These are phyloP conservation scores for Dynastes hyllus DNA, from an alignment of 2,888 invertebrate species.

Conservation along the genomic window DNA sequence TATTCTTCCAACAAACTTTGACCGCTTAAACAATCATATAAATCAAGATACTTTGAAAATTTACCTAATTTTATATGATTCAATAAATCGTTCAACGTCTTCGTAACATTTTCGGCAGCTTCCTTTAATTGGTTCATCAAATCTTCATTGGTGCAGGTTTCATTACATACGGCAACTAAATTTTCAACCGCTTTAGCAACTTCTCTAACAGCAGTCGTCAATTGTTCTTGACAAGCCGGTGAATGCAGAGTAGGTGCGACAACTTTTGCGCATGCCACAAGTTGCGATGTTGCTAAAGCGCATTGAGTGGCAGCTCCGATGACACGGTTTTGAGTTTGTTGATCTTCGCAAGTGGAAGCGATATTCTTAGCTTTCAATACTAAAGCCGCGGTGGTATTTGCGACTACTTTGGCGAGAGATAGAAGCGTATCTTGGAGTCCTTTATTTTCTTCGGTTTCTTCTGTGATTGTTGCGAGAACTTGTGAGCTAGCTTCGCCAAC, in stretches of 20 bases:
- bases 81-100: constrained; percentile 90
- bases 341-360: constrained; percentile 90
- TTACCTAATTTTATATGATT: constrained; percentile 84
- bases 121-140: constrained; percentile 83
- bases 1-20: too few species aligned
- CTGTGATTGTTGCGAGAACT: constrained; percentile 93
- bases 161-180: constrained; percentile 87
- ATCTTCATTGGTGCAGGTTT: constrained; percentile 77
- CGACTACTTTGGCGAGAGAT: constrained; percentile 96
- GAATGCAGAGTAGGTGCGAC: constrained; percentile 89
- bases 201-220: constrained; percentile 93
- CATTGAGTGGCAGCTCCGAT: constrained; percentile 98
- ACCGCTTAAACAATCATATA: too few species aligned
- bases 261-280: constrained; percentile 97
- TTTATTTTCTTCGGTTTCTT: constrained; percentile 89
- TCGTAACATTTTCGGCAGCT: constrained; percentile 92
- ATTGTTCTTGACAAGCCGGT: constrained; percentile 90
- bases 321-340: constrained; percentile 87
- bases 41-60: not conserved
- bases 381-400: constrained; percentile 96
- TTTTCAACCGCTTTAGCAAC: constrained; percentile 94
- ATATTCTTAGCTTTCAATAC: constrained; percentile 98
- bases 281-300: constrained; percentile 96
- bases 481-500: constrained; percentile 98
- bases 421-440: constrained; percentile 92